Base-by-base conservation (phyloP, 2,888 invertebrate species). In the Phengaris alcon region DNA sequence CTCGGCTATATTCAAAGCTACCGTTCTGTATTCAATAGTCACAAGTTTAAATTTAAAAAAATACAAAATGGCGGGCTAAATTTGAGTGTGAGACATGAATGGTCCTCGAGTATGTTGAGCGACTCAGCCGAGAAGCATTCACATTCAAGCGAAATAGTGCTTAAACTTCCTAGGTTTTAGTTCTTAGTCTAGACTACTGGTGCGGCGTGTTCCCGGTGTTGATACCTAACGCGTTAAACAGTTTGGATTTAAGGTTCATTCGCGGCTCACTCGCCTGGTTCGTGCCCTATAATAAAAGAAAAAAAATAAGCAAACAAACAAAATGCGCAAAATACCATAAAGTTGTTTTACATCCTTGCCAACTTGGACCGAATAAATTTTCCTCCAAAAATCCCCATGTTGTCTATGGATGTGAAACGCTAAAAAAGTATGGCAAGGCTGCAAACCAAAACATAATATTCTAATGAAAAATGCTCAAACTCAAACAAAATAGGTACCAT, bases 201-300 rank as follows among this genome's bases (percentile, higher is more conserved):
- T 91, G 92, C 83, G 91, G 88, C 86, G 90, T 80, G 85, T 85
- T 94, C 85, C 91, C 94, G 82, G 96, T 96, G 94, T 96, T 95
- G 93, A 97, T 95, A 87, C 97, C 97, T 93, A 97, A 95, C 87
- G 96, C 97, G 94, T 96, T 96, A 95, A 97, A 97, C 90, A 97
- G 94, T 95, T 97, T 97, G 92, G 95, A 96, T 95, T 96, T 97
- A 88, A 97, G 94, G 94, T 96, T 96, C 94, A 95, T 95, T 92
- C 95, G 95, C 87, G 95, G 95, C 95, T 94, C 95, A 94, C 91
- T 95, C 94, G 92, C 94, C 94, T 88, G 95, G 93, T 94, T 95
- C 93, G 94, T 94, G 93, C 93, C 95, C 95, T 94, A 94, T 93
- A 89, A 89, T 88, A 91, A 89, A 91, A 88, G 88, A 90, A 90